Percentiles rank a stretch among this genome's conserved stretches.
Conservation (phyloP, 2,113 vertebrate genomes). For the Anolis sagrei region DNA sequence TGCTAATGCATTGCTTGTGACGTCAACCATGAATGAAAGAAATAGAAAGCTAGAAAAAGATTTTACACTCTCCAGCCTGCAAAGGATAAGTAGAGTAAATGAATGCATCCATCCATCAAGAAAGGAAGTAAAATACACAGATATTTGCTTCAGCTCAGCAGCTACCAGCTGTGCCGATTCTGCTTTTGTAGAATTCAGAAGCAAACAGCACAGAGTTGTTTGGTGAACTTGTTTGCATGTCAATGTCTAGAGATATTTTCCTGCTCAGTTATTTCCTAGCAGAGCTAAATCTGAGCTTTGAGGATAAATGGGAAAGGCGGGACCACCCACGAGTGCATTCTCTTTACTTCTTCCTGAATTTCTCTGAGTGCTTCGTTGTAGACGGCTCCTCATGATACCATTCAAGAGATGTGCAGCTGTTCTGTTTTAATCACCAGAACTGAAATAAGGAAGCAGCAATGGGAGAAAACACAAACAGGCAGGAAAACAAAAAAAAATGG, state of each 20-base stretch:
- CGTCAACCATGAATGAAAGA: conserved; percentile 10
- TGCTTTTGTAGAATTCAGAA: conserved; percentile 7
- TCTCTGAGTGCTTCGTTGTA: background rate
- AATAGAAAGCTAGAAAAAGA: background rate
- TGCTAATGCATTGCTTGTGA: background rate
- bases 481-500: background rate
- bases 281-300: background rate
- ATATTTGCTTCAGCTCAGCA: conserved; percentile 6
- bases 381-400: background rate
- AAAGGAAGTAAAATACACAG: background rate
- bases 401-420: background rate
- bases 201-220: conserved; percentile 6
- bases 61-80: background rate
- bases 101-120: background rate
- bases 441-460: background rate
- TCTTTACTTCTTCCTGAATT: background rate
- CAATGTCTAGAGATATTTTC: conserved; percentile 13
- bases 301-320: background rate
- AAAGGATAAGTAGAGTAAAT: conserved; percentile 12
- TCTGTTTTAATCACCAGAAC: background rate
- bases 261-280: background rate
- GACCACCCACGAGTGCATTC: background rate
- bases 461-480: background rate
- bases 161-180: conserved; percentile 16
- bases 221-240: conserved; percentile 10